phyloP scores from a whole-genome alignment of 1,140 invertebrate genomes.

The Eumeta japonica region DNA sequence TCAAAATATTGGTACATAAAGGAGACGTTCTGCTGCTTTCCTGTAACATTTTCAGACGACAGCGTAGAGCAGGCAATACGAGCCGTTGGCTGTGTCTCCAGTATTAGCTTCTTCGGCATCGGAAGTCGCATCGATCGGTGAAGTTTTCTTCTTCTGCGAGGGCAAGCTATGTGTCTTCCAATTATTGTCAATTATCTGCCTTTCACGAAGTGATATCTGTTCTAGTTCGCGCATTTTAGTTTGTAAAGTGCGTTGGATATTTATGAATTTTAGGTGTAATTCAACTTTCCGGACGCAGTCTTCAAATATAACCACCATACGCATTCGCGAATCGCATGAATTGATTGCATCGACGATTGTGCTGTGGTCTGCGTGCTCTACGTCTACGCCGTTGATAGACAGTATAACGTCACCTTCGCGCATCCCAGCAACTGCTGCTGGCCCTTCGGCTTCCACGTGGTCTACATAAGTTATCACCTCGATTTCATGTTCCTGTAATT shows the following conservation, averaged over 20 bases:
- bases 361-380: slow-evolving; percentile 89
- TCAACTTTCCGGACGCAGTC: slow-evolving; percentile 92
- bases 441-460: slow-evolving; percentile 89
- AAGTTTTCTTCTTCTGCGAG: slow-evolving; percentile 72
- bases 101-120: slow-evolving; percentile 38
- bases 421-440: slow-evolving; percentile 88
- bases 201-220: slow-evolving; percentile 76
- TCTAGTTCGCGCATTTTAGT: slow-evolving; percentile 85
- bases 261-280: slow-evolving; percentile 87
- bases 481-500: slow-evolving; percentile 65
- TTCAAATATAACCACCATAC: slow-evolving; percentile 93
- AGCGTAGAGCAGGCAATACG: slow-evolving; percentile 65
- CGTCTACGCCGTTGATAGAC: slow-evolving; percentile 89
- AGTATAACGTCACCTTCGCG: slow-evolving; percentile 91
- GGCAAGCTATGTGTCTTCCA: slow-evolving; percentile 86
- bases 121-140: slow-evolving; percentile 47
- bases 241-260: slow-evolving; percentile 80
- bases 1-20: slow-evolving; percentile 71
- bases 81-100: slow-evolving; percentile 33
- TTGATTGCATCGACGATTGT: slow-evolving; percentile 89
- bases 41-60: slow-evolving; percentile 70
- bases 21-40: slow-evolving; percentile 59
- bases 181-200: slow-evolving; percentile 78
- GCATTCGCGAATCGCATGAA: slow-evolving; percentile 83
- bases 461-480: slow-evolving; percentile 96